Evolutionary conservation across 2,797 vertebrate species (phyloP).

Genomic region (Hemibagrus guttatus): DNA sequence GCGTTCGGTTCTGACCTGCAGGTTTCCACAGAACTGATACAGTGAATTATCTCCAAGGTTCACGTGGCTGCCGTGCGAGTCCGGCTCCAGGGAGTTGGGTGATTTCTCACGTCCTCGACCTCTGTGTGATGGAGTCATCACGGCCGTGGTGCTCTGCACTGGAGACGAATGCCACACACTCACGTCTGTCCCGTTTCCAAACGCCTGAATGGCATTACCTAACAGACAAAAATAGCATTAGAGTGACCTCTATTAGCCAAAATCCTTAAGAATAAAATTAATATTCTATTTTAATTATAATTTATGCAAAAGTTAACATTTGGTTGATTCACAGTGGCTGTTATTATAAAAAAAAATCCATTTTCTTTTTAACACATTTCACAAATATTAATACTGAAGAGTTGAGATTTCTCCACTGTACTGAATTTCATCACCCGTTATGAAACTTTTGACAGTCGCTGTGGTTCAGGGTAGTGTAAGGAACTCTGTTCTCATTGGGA

Average conservation of each 20-base stretch:
- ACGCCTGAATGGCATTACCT: conserved; percentile 97
- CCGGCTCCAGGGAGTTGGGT: conserved; percentile 70
- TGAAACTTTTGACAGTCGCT: neutral
- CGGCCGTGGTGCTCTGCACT: conserved; percentile 77
- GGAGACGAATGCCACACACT: conserved; percentile 89
- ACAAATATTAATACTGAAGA: neutral
- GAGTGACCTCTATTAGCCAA: neutral
- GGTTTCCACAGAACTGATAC: conserved; percentile 87
- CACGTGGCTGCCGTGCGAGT: conserved; percentile 78
- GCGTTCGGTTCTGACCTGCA: no score
- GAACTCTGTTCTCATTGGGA: neutral
- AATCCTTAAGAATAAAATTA: neutral
- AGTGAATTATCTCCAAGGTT: conserved; percentile 71
- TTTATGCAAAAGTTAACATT: neutral
- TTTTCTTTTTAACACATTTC: neutral
- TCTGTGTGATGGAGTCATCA: conserved; percentile 75
- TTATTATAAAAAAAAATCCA: no score
- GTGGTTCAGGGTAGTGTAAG: neutral
- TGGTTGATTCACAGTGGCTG: no score
- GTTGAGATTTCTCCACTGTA: neutral
- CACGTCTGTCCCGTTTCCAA: conserved; percentile 96
- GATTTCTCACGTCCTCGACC: conserved; percentile 70
- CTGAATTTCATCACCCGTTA: neutral
- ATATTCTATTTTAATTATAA: neutral
- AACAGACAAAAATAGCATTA: conserved; percentile 34